Percentiles rank a stretch among this genome's conserved stretches.
These are phyloP conservation scores for Poecile atricapillus DNA, from an alignment of 2,113 vertebrate genomes.

Conservation along the genomic window DNA sequence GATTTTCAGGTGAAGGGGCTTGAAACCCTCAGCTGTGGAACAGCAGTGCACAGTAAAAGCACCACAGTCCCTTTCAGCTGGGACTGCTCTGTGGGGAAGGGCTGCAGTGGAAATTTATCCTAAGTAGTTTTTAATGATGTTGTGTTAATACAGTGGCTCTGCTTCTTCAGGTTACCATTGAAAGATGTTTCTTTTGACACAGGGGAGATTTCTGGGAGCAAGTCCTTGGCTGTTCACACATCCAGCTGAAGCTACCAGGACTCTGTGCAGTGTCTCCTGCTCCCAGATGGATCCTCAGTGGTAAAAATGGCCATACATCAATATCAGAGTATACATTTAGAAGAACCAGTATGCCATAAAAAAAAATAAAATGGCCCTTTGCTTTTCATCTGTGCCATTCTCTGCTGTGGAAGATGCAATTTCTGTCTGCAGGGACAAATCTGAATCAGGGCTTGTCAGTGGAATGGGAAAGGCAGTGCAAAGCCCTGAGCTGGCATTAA, in stretches of 20 bases:
- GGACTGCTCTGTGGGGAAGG: background rate
- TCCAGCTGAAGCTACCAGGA: background rate
- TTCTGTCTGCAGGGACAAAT: background rate
- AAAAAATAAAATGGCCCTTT: background rate
- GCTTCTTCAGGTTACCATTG: background rate
- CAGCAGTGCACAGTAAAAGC: background rate
- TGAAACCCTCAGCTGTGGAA: background rate
- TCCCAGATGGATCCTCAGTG: background rate
- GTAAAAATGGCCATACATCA: background rate
- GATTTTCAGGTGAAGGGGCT: background rate
- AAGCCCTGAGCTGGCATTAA: background rate
- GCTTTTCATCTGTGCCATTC: background rate
- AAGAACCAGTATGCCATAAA: background rate
- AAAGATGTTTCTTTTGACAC: background rate
- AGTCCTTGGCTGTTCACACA: background rate
- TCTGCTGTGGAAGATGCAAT: background rate
- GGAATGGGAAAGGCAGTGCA: background rate
- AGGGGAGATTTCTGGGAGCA: background rate
- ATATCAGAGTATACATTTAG: background rate
- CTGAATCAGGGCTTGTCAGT: background rate
- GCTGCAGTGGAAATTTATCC: background rate
- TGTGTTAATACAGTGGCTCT: background rate
- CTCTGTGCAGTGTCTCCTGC: background rate
- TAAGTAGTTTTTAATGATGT: background rate
- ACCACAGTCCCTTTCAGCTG: background rate